These are phyloP conservation scores for Lasioglossum zephyrum DNA, from an alignment of 2,888 invertebrate species.

Conservation along the genomic window DNA sequence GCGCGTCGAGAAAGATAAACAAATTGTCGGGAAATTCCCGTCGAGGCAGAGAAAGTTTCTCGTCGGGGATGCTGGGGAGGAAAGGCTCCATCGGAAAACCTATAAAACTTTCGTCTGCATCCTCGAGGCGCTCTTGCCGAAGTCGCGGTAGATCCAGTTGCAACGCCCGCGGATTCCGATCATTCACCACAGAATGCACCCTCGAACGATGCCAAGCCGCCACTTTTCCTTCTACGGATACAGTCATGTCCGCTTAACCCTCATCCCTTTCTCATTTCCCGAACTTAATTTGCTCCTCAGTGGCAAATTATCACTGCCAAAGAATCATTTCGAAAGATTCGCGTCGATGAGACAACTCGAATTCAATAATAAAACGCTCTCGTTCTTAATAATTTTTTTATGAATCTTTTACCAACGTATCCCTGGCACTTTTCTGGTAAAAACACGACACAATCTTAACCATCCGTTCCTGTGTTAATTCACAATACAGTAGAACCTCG, in stretches of 20 bases:
- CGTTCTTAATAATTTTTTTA: neutral
- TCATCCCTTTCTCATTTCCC: neutral
- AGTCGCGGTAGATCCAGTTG: neutral
- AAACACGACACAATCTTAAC: neutral
- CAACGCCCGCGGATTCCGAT: slow-evolving; percentile 25
- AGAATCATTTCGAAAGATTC: neutral
- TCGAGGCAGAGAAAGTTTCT: slow-evolving; percentile 20
- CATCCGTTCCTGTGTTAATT: neutral
- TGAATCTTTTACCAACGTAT: neutral
- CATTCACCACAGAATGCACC: slow-evolving; percentile 25
- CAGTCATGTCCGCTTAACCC: neutral
- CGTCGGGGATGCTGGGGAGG: neutral
- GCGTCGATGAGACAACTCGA: neutral
- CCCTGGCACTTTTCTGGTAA: neutral
- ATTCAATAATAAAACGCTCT: neutral
- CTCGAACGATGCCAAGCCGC: slow-evolving; percentile 31
- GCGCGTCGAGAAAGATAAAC: slow-evolving; percentile 61
- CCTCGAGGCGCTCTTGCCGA: neutral
- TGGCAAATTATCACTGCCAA: neutral
- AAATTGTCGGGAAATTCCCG: slow-evolving; percentile 56
- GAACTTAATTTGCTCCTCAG: neutral
- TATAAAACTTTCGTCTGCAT: slow-evolving; percentile 15
- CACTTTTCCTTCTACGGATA: slow-evolving; percentile 6
- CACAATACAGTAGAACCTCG: neutral
- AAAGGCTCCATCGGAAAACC: neutral